phyloP scores from a whole-genome alignment of 2,113 vertebrate genomes.

The Pteropus alecto region DNA sequence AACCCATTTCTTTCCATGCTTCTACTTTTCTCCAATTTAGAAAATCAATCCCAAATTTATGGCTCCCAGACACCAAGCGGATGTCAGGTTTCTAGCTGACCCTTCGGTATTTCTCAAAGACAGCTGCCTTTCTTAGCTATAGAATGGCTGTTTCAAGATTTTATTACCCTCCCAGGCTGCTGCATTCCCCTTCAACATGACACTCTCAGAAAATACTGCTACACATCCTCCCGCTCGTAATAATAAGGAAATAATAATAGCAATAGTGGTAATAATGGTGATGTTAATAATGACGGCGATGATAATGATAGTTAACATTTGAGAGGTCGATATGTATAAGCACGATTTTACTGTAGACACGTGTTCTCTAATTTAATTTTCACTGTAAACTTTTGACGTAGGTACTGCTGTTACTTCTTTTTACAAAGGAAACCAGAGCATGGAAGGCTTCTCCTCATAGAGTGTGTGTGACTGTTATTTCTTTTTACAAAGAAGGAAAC shows the following conservation, averaged over 20 bases:
- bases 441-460: not conserved
- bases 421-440: not conserved
- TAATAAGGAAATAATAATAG: not conserved
- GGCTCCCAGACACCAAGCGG: not conserved
- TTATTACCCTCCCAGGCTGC: not conserved
- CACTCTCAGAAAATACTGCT: not conserved
- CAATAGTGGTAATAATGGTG: not conserved
- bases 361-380: not conserved
- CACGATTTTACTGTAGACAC: not conserved
- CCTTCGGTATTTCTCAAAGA: not conserved
- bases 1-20: not conserved
- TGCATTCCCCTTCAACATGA: too few relatives aligned
- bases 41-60: not conserved
- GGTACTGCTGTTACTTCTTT: not conserved
- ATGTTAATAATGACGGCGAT: not conserved
- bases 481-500: not conserved
- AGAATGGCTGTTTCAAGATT: accelerated
- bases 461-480: not conserved
- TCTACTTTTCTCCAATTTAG: not conserved
- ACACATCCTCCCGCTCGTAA: not conserved
- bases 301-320: not conserved
- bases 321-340: not conserved
- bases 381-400: not conserved
- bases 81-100: not conserved
- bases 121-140: not conserved